A percentile compares a stretch with the other conserved stretches of the same genome.
phyloP scores from a whole-genome alignment of 2,888 invertebrate species.

The Sphinx pinastri region DNA sequence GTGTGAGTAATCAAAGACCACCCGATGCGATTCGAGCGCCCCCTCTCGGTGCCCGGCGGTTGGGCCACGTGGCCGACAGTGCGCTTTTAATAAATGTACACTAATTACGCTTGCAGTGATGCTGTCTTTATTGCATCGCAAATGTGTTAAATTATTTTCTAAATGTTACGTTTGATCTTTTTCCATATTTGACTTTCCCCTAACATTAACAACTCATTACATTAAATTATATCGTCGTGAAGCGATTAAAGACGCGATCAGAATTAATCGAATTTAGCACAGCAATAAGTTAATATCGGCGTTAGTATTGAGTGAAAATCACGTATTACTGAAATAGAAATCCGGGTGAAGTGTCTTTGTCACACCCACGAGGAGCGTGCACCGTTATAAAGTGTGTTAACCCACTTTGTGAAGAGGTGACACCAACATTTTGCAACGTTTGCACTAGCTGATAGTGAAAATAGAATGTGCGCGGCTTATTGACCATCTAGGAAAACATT shows the following conservation, averaged over 20 bases:
- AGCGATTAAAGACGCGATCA: no score
- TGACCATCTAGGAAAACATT: slow-evolving; percentile 22
- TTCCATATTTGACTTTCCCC: no score
- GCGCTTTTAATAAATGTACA: slow-evolving; percentile 12
- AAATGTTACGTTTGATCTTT: no score
- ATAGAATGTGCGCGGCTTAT: slow-evolving; percentile 11
- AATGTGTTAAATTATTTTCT: no score
- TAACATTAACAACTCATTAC: no score
- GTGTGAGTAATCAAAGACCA: slow-evolving; percentile 48
- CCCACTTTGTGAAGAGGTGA: slow-evolving; percentile 42
- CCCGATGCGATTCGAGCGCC: slow-evolving; percentile 17
- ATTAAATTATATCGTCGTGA: no score
- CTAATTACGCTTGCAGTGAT: slow-evolving; percentile 2
- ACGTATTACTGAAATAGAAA: slow-evolving; percentile 43
- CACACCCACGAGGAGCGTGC: slow-evolving; percentile 44
- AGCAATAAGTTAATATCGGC: no score
- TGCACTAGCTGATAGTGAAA: slow-evolving; percentile 15
- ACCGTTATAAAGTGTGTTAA: slow-evolving; percentile 51
- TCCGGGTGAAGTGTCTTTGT: slow-evolving; percentile 48
- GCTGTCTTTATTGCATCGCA: no score
- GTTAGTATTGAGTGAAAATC: no score
- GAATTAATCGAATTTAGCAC: no score
- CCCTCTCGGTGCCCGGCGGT: neutral
- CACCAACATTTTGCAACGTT: slow-evolving; percentile 23
- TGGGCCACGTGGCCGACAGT: neutral